Conservation (phyloP, 1,140 invertebrate genomes). For the Potamilus streckersoni region DNA sequence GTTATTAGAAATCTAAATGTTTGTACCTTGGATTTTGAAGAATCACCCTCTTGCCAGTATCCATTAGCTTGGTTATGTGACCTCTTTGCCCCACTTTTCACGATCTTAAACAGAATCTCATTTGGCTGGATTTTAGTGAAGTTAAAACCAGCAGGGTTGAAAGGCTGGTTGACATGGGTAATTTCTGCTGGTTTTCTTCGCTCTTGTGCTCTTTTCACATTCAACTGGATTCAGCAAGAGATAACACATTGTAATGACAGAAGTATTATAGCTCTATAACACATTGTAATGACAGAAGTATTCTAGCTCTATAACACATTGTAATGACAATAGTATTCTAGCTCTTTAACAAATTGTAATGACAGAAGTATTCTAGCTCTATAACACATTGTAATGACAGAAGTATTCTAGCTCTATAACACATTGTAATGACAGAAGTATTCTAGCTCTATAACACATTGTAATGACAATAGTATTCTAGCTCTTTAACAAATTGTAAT, state of each 20-base stretch:
- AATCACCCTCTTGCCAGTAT: too few relatives aligned
- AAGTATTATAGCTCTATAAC: neutral
- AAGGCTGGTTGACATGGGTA: constrained; percentile 72
- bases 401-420: neutral
- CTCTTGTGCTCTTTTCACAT: constrained; percentile 73
- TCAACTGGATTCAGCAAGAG: constrained; percentile 70
- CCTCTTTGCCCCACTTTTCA: constrained; percentile 2
- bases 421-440: too few relatives aligned
- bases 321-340: neutral
- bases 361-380: neutral
- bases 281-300: too few relatives aligned
- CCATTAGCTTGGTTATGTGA: too few relatives aligned
- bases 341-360: too few relatives aligned
- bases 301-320: neutral
- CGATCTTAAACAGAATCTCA: constrained; percentile 73
- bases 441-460: neutral
- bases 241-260: too few relatives aligned
- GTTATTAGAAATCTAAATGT: too few relatives aligned
- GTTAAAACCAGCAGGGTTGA: constrained; percentile 76
- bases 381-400: too few relatives aligned
- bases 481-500: too few relatives aligned
- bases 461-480: neutral
- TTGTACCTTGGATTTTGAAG: too few relatives aligned
- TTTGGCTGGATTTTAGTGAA: constrained; percentile 74
- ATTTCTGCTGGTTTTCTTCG: constrained; percentile 75